A percentile compares a stretch with the other conserved stretches of the same genome.
Conservation (phyloP, 2,113 vertebrate species). For the Macquaria australasica region DNA sequence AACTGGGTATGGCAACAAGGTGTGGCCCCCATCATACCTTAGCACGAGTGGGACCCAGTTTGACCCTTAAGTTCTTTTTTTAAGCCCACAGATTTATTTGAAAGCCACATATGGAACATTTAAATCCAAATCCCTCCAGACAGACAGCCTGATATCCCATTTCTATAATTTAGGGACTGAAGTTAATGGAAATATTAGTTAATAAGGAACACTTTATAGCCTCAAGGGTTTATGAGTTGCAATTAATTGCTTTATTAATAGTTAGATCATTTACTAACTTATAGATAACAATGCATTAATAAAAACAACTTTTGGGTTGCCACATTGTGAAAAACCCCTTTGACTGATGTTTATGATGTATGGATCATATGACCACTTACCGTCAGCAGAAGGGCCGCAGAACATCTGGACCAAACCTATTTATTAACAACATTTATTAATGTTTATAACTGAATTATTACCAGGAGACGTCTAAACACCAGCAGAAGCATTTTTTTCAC, state of each 20-base stretch:
- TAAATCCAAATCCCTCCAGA: background rate
- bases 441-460: background rate
- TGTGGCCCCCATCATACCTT: conserved; percentile 22
- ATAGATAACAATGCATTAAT: background rate
- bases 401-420: background rate
- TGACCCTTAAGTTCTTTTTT: background rate
- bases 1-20: conserved; percentile 49
- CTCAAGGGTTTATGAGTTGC: background rate
- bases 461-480: background rate
- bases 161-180: background rate
- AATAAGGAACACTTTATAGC: too few relatives aligned
- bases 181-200: background rate
- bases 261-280: background rate
- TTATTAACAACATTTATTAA: too few relatives aligned
- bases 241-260: background rate
- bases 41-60: background rate
- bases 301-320: background rate
- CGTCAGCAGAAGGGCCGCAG: too few relatives aligned
- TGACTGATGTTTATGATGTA: background rate
- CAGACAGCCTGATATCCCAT: background rate
- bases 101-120: background rate
- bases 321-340: background rate
- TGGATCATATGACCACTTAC: background rate
- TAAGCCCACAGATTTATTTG: too few relatives aligned
- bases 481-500: background rate